Evolutionary conservation across 2,888 invertebrate genomes (phyloP).

Genomic region (Pterostichus madidus): DNA sequence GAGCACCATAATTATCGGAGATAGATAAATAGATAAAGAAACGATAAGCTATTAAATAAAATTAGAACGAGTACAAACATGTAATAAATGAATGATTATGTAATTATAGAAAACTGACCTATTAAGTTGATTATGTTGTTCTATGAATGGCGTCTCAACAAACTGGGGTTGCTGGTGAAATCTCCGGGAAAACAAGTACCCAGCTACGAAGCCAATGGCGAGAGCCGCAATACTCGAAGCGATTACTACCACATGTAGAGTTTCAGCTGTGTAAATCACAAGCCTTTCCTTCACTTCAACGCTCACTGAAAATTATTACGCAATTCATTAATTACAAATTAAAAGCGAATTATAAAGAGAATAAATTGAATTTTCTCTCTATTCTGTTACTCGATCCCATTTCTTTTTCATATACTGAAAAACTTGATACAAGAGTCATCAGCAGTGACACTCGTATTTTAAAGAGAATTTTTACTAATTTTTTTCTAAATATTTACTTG

Average conservation of each 20-base stretch:
- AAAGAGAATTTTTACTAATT: not conserved
- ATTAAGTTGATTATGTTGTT: slow-evolving; percentile 89
- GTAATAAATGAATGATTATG: too few species aligned
- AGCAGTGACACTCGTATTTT: too few species aligned
- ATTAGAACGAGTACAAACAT: too few species aligned
- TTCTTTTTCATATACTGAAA: too few species aligned
- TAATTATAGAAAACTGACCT: slow-evolving; percentile 76
- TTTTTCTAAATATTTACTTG: not conserved
- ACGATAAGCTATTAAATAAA: too few species aligned
- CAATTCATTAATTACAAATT: not conserved
- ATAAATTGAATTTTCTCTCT: too few species aligned
- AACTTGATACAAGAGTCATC: too few species aligned
- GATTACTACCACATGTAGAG: slow-evolving; percentile 88
- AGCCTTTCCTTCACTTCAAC: slow-evolving; percentile 78
- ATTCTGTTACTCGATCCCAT: too few species aligned
- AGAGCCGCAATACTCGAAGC: slow-evolving; percentile 89
- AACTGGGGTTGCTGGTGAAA: slow-evolving; percentile 85
- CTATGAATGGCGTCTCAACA: slow-evolving; percentile 86
- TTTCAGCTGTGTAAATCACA: slow-evolving; percentile 89
- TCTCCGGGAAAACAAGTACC: slow-evolving; percentile 89
- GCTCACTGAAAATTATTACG: slow-evolving; percentile 53
- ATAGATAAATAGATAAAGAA: too few species aligned
- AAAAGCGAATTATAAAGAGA: too few species aligned
- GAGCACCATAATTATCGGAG: too few species aligned
- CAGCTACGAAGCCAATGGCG: slow-evolving; percentile 90